A percentile compares a stretch with the other conserved stretches of the same genome.
phyloP scores from a whole-genome alignment of 2,888 invertebrate species.

The Carpatolechia fugitivella region DNA sequence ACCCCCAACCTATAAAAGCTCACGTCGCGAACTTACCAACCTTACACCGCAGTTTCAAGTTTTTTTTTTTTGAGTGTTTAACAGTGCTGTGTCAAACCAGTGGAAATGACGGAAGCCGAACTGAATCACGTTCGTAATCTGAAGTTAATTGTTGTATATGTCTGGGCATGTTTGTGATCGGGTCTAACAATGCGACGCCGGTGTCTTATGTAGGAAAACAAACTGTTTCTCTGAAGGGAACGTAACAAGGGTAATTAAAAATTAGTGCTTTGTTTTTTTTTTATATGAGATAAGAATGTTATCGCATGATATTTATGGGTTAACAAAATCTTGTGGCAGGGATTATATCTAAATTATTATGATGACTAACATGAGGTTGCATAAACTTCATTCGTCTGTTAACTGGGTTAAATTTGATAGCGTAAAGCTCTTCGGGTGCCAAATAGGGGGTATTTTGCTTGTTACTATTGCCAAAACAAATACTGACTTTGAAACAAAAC shows the following conservation, averaged over 20 bases:
- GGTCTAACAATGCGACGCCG: slow-evolving; percentile 47
- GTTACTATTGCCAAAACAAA: slow-evolving; percentile 33
- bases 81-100: slow-evolving; percentile 37
- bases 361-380: slow-evolving; percentile 5
- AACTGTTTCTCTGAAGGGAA: slow-evolving; percentile 27
- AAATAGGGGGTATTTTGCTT: slow-evolving; percentile 26
- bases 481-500: slow-evolving; percentile 9
- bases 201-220: slow-evolving; percentile 29
- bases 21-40: not conserved
- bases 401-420: slow-evolving; percentile 30
- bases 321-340: not conserved
- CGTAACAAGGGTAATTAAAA: slow-evolving; percentile 44
- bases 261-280: slow-evolving; percentile 20
- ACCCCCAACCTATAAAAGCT: slow-evolving; percentile 15
- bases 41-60: not conserved
- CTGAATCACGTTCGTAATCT: slow-evolving; percentile 67
- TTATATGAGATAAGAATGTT: slow-evolving; percentile 39
- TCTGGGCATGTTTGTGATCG: slow-evolving; percentile 40
- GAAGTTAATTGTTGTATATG: slow-evolving; percentile 52
- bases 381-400: slow-evolving; percentile 14
- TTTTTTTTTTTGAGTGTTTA: not conserved
- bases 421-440: slow-evolving; percentile 25
- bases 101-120: slow-evolving; percentile 48
- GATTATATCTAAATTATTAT: slow-evolving; percentile 13
- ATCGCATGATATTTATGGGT: slow-evolving; percentile 34